Evolutionary conservation across 2,888 invertebrate species (phyloP).

Genomic region (Helicoverpa assulta): DNA sequence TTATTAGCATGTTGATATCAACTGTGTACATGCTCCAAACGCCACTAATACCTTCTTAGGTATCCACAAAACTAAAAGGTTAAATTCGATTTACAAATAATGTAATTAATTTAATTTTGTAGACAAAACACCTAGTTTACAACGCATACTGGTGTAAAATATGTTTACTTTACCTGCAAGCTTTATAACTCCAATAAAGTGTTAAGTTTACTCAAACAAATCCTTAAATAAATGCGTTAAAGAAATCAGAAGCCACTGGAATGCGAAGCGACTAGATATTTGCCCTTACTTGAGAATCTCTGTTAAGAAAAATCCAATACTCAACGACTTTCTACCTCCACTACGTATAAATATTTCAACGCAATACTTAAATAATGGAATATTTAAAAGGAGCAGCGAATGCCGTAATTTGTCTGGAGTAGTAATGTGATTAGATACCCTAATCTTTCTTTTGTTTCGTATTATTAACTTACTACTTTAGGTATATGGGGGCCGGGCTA

Average conservation of each 20-base stretch:
- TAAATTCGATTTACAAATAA: too few species aligned
- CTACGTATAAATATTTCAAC: slow-evolving; percentile 39
- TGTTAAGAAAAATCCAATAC: slow-evolving; percentile 46
- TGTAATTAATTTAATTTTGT: not conserved
- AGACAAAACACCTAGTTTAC: not conserved
- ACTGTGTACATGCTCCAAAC: too few species aligned
- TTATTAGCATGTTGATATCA: too few species aligned
- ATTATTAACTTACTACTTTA: slow-evolving; percentile 1
- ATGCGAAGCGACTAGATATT: slow-evolving; percentile 48
- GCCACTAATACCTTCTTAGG: not conserved
- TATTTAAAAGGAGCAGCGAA: slow-evolving; percentile 11
- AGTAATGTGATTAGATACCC: slow-evolving; percentile 16
- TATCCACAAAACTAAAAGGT: too few species aligned
- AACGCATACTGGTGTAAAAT: slow-evolving; percentile 21
- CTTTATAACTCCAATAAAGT: slow-evolving; percentile 31
- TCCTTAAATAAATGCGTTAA: slow-evolving; percentile 37
- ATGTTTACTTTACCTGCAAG: slow-evolving; percentile 27
- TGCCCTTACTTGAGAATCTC: slow-evolving; percentile 24
- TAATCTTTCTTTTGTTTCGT: not conserved
- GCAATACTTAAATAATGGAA: slow-evolving; percentile 35
- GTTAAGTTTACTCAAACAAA: slow-evolving; percentile 45
- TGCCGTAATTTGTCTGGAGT: slow-evolving; percentile 24
- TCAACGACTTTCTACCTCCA: slow-evolving; percentile 30
- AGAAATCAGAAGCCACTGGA: slow-evolving; percentile 52
- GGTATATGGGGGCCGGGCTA: not conserved